Evolutionary conservation across 2,888 invertebrate genomes (phyloP).

Genomic region (Macaria notata): DNA sequence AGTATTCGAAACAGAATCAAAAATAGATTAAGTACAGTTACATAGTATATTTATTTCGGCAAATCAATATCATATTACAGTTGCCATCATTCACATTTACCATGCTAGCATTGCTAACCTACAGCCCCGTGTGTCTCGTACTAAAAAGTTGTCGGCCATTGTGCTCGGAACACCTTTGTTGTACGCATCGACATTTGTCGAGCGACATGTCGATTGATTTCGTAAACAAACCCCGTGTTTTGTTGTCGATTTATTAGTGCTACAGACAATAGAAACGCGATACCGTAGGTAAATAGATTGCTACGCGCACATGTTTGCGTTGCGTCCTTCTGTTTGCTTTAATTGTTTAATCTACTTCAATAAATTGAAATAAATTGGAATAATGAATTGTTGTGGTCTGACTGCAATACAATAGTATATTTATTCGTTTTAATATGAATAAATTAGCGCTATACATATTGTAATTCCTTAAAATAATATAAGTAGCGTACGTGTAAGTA

Average conservation of each 20-base stretch:
- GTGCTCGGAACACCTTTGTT: constrained; percentile 61
- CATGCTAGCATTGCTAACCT: neutral
- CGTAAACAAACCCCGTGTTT: constrained; percentile 69
- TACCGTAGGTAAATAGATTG: constrained; percentile 48
- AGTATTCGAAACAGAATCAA: too few relatives aligned
- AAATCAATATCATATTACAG: too few relatives aligned
- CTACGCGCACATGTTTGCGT: constrained; percentile 42
- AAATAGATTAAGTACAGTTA: too few relatives aligned
- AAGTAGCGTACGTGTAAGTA: too few relatives aligned
- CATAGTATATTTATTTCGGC: too few relatives aligned
- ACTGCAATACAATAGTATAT: too few relatives aligned
- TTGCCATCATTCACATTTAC: too few relatives aligned
- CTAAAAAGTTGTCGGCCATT: constrained; percentile 63
- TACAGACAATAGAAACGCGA: constrained; percentile 46
- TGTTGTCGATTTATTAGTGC: constrained; percentile 68
- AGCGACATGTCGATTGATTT: constrained; percentile 73
- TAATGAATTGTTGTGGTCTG: too few relatives aligned
- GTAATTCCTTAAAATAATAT: too few relatives aligned
- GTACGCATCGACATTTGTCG: constrained; percentile 66
- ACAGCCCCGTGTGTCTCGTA: constrained; percentile 43
- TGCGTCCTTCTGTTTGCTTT: constrained; percentile 20
- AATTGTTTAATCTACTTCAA: constrained; percentile 2
- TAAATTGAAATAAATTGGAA: too few relatives aligned
- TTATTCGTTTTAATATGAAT: too few relatives aligned
- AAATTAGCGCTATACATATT: too few relatives aligned